A percentile compares a stretch with the other conserved stretches of the same genome.
phyloP scores from a whole-genome alignment of 2,113 vertebrate genomes.

The Paracyprichromis sp. region DNA sequence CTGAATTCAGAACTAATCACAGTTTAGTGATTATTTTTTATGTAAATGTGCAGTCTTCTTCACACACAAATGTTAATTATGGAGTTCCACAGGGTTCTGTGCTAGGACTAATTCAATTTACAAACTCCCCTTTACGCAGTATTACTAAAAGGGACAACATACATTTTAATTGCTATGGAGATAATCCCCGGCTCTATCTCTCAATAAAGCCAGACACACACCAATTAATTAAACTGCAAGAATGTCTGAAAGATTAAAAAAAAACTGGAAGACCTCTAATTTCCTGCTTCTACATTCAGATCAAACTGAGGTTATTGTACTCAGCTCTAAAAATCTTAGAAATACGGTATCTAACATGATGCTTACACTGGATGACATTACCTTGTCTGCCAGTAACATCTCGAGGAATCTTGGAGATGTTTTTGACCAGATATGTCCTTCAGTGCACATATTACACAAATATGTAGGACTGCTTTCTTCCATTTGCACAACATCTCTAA shows the following conservation, averaged over 20 bases:
- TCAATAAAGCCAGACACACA: background rate
- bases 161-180: background rate
- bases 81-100: background rate
- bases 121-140: background rate
- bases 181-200: background rate
- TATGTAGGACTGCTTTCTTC: background rate
- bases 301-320: background rate
- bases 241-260: background rate
- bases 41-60: background rate
- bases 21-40: background rate
- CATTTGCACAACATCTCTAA: background rate
- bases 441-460: background rate
- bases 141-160: background rate
- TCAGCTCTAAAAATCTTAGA: background rate
- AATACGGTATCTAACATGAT: background rate
- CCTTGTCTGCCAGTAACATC: background rate
- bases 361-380: background rate
- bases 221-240: background rate
- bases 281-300: background rate
- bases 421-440: background rate
- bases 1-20: background rate
- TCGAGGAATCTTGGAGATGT: background rate
- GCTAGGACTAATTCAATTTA: background rate
- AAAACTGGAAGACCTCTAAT: background rate
- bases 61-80: background rate